Conservation (phyloP, 2,888 invertebrate species). For the Carcina quercana region DNA sequence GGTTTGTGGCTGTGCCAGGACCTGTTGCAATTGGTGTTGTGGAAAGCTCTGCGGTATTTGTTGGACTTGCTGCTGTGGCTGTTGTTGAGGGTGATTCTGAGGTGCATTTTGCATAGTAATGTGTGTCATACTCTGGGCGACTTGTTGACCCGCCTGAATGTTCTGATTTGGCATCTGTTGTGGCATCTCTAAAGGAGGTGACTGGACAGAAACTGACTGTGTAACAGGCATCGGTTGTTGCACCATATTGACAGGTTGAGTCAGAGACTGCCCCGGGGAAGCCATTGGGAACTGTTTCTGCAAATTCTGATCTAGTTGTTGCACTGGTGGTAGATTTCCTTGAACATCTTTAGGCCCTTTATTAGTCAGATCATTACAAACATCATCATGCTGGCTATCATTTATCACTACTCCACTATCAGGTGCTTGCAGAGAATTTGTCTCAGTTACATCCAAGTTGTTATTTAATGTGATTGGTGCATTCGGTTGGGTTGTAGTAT, state of each 20-base stretch:
- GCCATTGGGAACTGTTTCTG: slow-evolving; percentile 70
- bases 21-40: slow-evolving; percentile 69
- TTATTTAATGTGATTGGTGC: slow-evolving; percentile 65
- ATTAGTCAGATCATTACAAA: slow-evolving; percentile 61
- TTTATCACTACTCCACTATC: slow-evolving; percentile 70
- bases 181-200: slow-evolving; percentile 68
- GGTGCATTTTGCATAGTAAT: slow-evolving; percentile 62
- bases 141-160: slow-evolving; percentile 55
- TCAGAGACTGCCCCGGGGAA: slow-evolving; percentile 68
- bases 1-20: slow-evolving; percentile 64
- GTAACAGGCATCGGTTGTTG: slow-evolving; percentile 63
- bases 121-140: slow-evolving; percentile 70
- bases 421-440: slow-evolving; percentile 55
- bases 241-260: slow-evolving; percentile 61
- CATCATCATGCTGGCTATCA: slow-evolving; percentile 68
- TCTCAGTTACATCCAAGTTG: slow-evolving; percentile 61
- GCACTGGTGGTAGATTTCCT: slow-evolving; percentile 54
- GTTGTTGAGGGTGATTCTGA: slow-evolving; percentile 48
- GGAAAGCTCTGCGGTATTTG: slow-evolving; percentile 72
- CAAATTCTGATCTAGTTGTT: slow-evolving; percentile 65
- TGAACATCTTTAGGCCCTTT: slow-evolving; percentile 68
- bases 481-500: slow-evolving; percentile 76
- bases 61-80: slow-evolving; percentile 65
- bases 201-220: slow-evolving; percentile 65
- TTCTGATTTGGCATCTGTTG: slow-evolving; percentile 66